Conservation (phyloP, 2,888 invertebrate species). For the Imbricaverruca yamaguchii region DNA sequence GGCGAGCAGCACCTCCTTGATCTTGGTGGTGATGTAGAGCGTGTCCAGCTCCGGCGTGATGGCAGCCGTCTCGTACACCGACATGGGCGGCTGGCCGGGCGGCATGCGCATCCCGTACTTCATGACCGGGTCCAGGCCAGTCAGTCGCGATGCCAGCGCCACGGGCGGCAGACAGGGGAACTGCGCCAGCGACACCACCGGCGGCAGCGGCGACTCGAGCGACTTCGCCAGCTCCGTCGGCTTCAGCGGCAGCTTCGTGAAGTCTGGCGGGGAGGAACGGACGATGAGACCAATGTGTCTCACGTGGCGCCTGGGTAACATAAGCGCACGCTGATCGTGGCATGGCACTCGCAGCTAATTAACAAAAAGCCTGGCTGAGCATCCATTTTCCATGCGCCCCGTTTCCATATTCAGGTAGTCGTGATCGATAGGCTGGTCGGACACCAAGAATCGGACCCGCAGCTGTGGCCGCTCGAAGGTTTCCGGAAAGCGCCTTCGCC, state of each 20-base stretch:
- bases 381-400: too few species aligned
- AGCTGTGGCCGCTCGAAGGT: too few species aligned
- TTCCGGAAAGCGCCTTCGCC: too few species aligned
- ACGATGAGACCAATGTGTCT: too few species aligned
- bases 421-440: too few species aligned
- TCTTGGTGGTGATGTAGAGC: slow-evolving; percentile 89
- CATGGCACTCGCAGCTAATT: too few species aligned
- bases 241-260: slow-evolving; percentile 31
- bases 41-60: slow-evolving; percentile 94
- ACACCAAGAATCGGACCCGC: too few species aligned
- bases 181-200: slow-evolving; percentile 33
- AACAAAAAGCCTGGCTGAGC: too few species aligned
- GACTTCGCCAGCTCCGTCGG: slow-evolving; percentile 32
- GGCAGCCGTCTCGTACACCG: slow-evolving; percentile 95
- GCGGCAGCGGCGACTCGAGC: slow-evolving; percentile 34
- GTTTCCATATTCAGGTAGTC: too few species aligned
- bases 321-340: too few species aligned
- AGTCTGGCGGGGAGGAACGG: slow-evolving; percentile 24
- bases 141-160: slow-evolving; percentile 35
- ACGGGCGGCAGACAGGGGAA: slow-evolving; percentile 34
- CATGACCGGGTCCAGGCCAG: slow-evolving; percentile 37
- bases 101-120: slow-evolving; percentile 19
- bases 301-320: too few species aligned
- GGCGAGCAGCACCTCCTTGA: slow-evolving; percentile 90
- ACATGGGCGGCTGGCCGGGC: slow-evolving; percentile 39